phyloP scores from a whole-genome alignment of 1,140 invertebrate species.

The Meteorus sp. region DNA sequence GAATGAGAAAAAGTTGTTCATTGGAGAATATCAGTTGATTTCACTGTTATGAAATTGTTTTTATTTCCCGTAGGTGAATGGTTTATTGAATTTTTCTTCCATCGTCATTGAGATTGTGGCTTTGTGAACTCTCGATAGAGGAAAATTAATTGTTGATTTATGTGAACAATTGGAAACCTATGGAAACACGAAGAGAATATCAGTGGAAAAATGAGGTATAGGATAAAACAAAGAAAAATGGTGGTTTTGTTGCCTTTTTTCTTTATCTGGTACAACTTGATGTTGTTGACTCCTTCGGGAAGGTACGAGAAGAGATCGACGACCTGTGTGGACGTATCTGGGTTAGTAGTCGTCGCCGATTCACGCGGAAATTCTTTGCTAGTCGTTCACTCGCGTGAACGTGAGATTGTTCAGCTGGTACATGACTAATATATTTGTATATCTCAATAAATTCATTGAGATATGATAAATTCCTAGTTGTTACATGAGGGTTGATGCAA shows the following conservation, averaged over 20 bases:
- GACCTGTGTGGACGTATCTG: constrained; percentile 57
- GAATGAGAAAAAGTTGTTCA: not conserved
- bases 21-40: not conserved
- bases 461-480: constrained; percentile 22
- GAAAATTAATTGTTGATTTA: no score
- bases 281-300: constrained; percentile 29
- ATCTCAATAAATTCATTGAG: constrained; percentile 7
- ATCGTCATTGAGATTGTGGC: no score
- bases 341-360: constrained; percentile 60
- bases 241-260: no score
- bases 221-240: constrained; percentile 24
- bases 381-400: constrained; percentile 28
- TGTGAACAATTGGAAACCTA: no score
- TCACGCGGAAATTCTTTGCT: constrained; percentile 56
- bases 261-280: constrained; percentile 29
- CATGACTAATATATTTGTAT: no score
- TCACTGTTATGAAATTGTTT: not conserved
- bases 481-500: no score
- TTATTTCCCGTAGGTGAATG: not conserved
- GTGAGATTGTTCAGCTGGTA: constrained; percentile 1
- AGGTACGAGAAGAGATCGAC: constrained; percentile 58
- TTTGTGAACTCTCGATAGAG: no score
- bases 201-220: not conserved
- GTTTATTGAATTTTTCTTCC: not conserved
- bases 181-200: not conserved